These are phyloP conservation scores for Neogobius melanostomus DNA, from an alignment of 2,113 vertebrate genomes.

Conservation along the genomic window DNA sequence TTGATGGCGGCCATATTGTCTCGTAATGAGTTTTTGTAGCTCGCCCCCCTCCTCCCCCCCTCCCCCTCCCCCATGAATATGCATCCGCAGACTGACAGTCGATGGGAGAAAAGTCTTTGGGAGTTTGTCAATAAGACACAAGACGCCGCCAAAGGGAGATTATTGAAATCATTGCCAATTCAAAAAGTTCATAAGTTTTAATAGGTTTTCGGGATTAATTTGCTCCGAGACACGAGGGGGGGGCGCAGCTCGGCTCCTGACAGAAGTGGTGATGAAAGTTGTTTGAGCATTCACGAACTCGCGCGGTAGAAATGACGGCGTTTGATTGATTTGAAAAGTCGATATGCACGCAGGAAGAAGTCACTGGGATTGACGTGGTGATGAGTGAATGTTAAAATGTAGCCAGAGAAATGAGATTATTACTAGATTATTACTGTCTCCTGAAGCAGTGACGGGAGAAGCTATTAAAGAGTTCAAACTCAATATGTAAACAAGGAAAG, in stretches of 20 bases:
- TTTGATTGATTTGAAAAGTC: neutral
- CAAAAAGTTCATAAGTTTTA: neutral
- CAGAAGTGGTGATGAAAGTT: neutral
- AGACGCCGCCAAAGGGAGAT: neutral
- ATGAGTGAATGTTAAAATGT: neutral
- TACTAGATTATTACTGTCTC: too few relatives aligned
- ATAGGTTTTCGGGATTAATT: neutral
- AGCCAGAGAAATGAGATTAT: too few relatives aligned
- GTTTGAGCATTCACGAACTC: neutral
- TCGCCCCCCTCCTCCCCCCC: neutral
- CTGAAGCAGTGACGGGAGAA: too few relatives aligned
- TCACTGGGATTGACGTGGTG: neutral
- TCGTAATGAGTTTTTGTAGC: neutral
- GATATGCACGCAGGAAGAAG: neutral
- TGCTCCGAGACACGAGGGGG: neutral
- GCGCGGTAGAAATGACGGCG: neutral
- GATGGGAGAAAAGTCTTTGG: neutral
- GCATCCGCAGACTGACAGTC: neutral
- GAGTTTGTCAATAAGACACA: slow-evolving; percentile 1
- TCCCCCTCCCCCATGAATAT: slow-evolving; percentile 1
- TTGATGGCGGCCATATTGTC: slow-evolving; percentile 33
- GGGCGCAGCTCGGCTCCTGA: neutral
- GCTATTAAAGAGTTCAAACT: too few relatives aligned
- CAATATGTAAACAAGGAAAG: too few relatives aligned
- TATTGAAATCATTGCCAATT: neutral